phyloP scores from a whole-genome alignment of 1,140 invertebrate species.

The Drosophila pseudoananassae region DNA sequence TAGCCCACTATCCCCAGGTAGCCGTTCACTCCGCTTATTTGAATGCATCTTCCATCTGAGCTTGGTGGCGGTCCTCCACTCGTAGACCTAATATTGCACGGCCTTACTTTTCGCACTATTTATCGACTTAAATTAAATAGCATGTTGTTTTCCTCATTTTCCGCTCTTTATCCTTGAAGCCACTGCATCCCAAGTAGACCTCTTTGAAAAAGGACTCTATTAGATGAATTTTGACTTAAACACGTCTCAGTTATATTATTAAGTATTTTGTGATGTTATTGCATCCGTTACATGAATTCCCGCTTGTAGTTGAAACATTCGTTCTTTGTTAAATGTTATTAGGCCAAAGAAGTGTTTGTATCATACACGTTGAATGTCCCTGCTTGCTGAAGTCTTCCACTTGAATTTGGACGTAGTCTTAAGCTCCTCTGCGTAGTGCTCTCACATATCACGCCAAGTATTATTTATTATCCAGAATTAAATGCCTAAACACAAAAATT shows the following conservation, averaged over 20 bases:
- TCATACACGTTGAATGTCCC: slow-evolving; percentile 13
- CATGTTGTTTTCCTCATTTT: slow-evolving; percentile 1
- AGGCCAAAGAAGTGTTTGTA: slow-evolving; percentile 35
- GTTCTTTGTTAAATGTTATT: slow-evolving; percentile 5
- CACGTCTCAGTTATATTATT: no score
- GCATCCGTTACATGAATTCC: not conserved
- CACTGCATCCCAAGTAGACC: not conserved
- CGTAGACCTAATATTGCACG: slow-evolving; percentile 24
- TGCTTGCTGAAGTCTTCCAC: slow-evolving; percentile 30
- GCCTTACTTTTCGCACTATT: slow-evolving; percentile 10
- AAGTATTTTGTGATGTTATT: no score
- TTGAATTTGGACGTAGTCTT: slow-evolving; percentile 10
- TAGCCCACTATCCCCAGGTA: slow-evolving; percentile 38
- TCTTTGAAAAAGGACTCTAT: no score
- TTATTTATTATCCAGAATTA: slow-evolving; percentile 26
- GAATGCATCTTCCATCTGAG: slow-evolving; percentile 11
- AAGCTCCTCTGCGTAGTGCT: slow-evolving; percentile 29
- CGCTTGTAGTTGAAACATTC: not conserved
- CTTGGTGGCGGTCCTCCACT: slow-evolving; percentile 22
- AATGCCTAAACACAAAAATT: slow-evolving; percentile 41
- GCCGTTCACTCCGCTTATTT: slow-evolving; percentile 5
- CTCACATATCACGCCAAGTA: slow-evolving; percentile 32
- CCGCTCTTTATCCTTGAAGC: no score
- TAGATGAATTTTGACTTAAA: no score
- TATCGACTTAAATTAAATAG: slow-evolving; percentile 11